Conservation (phyloP, 2,797 vertebrate species). For the Novumbra hubbsi region DNA sequence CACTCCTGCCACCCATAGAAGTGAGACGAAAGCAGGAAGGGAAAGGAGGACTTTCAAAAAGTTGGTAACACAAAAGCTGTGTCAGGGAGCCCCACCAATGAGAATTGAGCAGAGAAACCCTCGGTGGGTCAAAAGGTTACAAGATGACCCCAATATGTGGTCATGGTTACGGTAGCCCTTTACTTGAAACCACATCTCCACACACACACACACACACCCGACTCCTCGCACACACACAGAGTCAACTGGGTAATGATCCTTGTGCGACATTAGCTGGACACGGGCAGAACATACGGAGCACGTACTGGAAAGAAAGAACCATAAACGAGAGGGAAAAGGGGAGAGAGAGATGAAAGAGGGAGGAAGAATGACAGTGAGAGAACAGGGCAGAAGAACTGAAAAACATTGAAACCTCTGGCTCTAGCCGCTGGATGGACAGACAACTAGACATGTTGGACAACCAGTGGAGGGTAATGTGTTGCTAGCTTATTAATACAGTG, state of each 20-base stretch:
- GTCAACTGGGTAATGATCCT: slow-evolving; percentile 45
- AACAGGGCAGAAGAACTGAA: slow-evolving; percentile 21
- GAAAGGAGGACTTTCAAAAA: slow-evolving; percentile 47
- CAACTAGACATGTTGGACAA: slow-evolving; percentile 29
- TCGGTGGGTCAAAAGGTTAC: slow-evolving; percentile 40
- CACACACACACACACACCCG: slow-evolving; percentile 51
- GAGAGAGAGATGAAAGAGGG: not conserved
- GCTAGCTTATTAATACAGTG: not conserved
- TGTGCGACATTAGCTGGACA: slow-evolving; percentile 48
- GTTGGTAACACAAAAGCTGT: slow-evolving; percentile 22
- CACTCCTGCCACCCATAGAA: slow-evolving; percentile 10
- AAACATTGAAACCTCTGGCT: slow-evolving; percentile 43
- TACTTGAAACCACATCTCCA: slow-evolving; percentile 60
- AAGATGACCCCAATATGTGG: slow-evolving; percentile 66
- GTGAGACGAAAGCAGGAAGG: slow-evolving; percentile 15
- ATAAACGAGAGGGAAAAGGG: slow-evolving; percentile 1
- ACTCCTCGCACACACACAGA: slow-evolving; percentile 48
- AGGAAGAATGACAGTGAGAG: slow-evolving; percentile 23
- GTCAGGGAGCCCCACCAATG: slow-evolving; percentile 13
- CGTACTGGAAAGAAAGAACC: slow-evolving; percentile 28
- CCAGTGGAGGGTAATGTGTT: not conserved
- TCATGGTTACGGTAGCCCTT: slow-evolving; percentile 64
- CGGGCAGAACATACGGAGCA: slow-evolving; percentile 60
- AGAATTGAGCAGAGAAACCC: slow-evolving; percentile 67
- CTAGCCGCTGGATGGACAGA: slow-evolving; percentile 40